phyloP scores from a whole-genome alignment of 2,797 vertebrate species.

The Buceros bicornis region DNA sequence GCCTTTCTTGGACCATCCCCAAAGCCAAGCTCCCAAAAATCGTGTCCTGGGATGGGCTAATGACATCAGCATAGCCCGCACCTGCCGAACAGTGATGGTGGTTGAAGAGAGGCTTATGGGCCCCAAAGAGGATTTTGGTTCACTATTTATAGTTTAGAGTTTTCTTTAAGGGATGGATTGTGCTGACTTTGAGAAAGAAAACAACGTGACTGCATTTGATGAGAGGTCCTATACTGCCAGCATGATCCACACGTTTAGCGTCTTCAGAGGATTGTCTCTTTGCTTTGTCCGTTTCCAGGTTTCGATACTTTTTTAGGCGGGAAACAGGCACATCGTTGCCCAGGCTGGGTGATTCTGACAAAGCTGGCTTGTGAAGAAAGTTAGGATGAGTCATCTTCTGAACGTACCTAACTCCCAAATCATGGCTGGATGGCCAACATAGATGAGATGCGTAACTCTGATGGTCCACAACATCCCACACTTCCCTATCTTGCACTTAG shows the following conservation, averaged over 20 bases:
- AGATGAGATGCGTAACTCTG: neutral
- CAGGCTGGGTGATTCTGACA: neutral
- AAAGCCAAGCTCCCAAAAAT: neutral
- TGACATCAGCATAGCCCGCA: neutral
- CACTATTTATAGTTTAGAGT: neutral
- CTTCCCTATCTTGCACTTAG: neutral
- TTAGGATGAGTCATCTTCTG: neutral
- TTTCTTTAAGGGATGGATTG: neutral
- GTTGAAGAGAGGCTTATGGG: neutral
- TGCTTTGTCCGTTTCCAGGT: neutral
- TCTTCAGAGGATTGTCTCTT: neutral
- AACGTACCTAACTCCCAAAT: neutral
- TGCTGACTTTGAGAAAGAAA: neutral
- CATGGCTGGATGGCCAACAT: neutral
- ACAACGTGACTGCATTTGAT: neutral
- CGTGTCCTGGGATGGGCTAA: neutral
- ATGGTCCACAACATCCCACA: neutral
- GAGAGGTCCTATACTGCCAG: neutral
- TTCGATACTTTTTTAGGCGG: neutral
- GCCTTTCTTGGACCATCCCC: neutral
- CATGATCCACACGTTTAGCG: fast-evolving
- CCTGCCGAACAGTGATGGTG: neutral
- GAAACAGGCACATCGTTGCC: neutral
- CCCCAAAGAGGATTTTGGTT: neutral
- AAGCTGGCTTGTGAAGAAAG: neutral